A percentile compares a stretch with the other conserved stretches of the same genome.
Conservation (phyloP, 1,140 invertebrate species). For the Brachionus plicatilis region DNA sequence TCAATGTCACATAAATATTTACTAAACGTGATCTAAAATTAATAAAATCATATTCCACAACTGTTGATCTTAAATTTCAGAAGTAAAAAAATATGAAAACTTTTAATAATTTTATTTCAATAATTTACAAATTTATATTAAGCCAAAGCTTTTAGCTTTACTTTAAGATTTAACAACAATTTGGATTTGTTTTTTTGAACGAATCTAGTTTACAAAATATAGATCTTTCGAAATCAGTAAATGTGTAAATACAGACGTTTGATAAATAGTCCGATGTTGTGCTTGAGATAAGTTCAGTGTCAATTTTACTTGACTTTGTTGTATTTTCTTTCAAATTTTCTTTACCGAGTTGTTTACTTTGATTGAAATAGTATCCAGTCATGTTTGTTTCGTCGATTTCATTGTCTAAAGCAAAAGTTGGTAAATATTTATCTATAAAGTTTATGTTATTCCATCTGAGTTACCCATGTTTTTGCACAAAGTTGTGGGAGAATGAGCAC, state of each 20-base stretch:
- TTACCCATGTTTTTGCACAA: not conserved
- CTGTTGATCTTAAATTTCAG: no score
- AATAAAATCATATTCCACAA: not conserved
- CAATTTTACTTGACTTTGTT: not conserved
- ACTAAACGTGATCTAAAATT: not conserved
- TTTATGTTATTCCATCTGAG: not conserved
- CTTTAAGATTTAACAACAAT: conserved; percentile 8
- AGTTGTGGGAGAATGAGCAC: not conserved
- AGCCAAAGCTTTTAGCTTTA: not conserved
- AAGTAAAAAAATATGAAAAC: not conserved
- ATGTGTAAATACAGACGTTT: conserved; percentile 32
- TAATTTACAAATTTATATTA: not conserved
- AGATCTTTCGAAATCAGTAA: conserved; percentile 22
- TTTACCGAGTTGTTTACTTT: not conserved
- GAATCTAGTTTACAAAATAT: conserved; percentile 20
- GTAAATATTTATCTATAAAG: not conserved
- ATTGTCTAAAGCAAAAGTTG: not conserved
- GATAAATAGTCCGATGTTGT: conserved; percentile 13
- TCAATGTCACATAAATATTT: conserved; percentile 1
- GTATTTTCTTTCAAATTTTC: not conserved
- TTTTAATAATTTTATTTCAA: not conserved
- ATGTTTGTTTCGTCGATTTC: not conserved
- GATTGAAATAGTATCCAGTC: not conserved
- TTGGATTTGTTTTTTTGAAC: conserved; percentile 16
- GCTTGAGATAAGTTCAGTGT: not conserved